These are phyloP conservation scores for Chiroxiphia lanceolata DNA, from an alignment of 2,797 vertebrate genomes.

Conservation along the genomic window DNA sequence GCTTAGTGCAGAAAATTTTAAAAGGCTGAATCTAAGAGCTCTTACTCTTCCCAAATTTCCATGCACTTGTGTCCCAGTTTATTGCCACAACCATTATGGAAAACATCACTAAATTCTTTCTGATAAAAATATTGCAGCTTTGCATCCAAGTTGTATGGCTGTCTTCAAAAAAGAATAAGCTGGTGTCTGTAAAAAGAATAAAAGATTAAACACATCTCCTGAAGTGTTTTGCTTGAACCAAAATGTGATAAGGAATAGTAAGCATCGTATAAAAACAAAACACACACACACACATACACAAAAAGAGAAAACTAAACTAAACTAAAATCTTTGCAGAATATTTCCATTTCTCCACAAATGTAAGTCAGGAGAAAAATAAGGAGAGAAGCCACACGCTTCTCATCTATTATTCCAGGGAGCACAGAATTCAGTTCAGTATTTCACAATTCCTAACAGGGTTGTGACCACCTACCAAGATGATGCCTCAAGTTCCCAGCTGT, in stretches of 20 bases:
- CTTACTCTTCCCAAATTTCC: not conserved
- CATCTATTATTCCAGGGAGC: not conserved
- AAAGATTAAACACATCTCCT: not conserved
- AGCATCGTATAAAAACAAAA: not conserved
- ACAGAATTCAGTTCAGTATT: not conserved
- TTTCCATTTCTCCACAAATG: not conserved
- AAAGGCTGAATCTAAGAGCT: not conserved
- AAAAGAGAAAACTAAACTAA: not conserved
- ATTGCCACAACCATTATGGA: not conserved
- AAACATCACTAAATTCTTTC: conserved; percentile 82
- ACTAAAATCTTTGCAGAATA: not conserved
- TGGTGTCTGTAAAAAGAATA: conserved; percentile 81
- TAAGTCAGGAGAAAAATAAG: not conserved
- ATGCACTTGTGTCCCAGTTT: not conserved
- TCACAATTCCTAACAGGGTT: not conserved
- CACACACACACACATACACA: fast-evolving
- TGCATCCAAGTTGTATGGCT: conserved; percentile 90
- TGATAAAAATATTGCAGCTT: conserved; percentile 89
- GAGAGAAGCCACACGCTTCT: not conserved
- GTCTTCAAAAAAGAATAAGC: conserved; percentile 89
- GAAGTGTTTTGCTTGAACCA: not conserved
- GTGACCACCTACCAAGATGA: not conserved
- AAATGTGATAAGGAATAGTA: not conserved
- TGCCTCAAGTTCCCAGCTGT: not conserved
- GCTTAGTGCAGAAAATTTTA: not conserved